Base-by-base conservation (phyloP, 2,113 vertebrate species). In the Notarius quadriscutis region DNA sequence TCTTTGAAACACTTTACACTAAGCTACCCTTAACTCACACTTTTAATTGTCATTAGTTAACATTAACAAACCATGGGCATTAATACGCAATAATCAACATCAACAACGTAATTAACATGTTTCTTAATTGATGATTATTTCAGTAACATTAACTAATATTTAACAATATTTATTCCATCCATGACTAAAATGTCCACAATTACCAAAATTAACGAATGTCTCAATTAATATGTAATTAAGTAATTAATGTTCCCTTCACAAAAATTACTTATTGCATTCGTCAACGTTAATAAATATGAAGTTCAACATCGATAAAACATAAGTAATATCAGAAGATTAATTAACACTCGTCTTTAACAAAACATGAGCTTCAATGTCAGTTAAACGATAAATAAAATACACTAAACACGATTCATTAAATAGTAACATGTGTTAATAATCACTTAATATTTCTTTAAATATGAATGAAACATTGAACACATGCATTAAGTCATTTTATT, bases 141-240 rank as follows among this genome's bases (percentile, higher is more conserved):
- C 20, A 12, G 1, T 60, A 58, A 81, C 17, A 58, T 34, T 81
- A 60, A 60, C 9, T 58, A 41, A 81, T 60, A 81, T 60, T 60
- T 34, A 81, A 30, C 41, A 34, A 22, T 62, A 22, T 60, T 60
- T 81, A 22, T 41, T 55, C 14, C 75, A 78, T 78, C 51, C 50
- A 55, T 55, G 75, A 27, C 12, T 15, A 55, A 81, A 10, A 81
- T 14, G 41, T 81, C 27, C 51, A 80, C 27, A 80, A 5, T 80
- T 58, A 25, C 30, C 8, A 14, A 81, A 62, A 48, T 81, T 34
- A 41, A 62, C 9, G 6, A 22, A 81, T 62, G 57, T 48, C 20
- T 62, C 34, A 48, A 62, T 81, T 60, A 41, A 81, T 81, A 41
- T 48, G 79, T 48, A 41, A 62, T 81, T 62, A 81, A 81, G 57